A percentile compares a stretch with the other conserved stretches of the same genome.
Conservation (phyloP, 2,113 vertebrate species). For the Siniperca chuatsi region DNA sequence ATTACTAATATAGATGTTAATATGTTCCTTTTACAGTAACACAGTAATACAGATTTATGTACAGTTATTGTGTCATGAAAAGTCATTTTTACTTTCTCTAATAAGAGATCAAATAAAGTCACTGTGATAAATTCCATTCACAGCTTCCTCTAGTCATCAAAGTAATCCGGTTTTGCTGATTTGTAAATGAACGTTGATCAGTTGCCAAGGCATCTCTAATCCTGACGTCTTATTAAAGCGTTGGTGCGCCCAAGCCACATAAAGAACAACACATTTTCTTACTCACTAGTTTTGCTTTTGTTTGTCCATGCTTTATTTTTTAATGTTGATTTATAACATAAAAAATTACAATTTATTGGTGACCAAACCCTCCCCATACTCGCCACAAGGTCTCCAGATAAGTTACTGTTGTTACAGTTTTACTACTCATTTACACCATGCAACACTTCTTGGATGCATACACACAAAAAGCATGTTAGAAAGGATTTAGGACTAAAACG, state of each 20-base stretch:
- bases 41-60: constrained; percentile 29
- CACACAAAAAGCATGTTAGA: background rate
- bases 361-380: background rate
- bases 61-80: constrained; percentile 20
- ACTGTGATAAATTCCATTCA: constrained; percentile 14
- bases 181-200: background rate
- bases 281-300: background rate
- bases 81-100: background rate
- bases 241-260: background rate
- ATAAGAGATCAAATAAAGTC: constrained; percentile 9
- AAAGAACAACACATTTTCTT: background rate
- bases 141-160: background rate
- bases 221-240: background rate
- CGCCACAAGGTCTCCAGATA: background rate
- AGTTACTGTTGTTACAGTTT: background rate
- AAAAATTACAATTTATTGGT: background rate
- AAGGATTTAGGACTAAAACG: background rate
- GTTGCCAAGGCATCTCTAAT: background rate
- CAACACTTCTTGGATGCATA: no score
- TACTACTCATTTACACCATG: background rate
- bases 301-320: background rate
- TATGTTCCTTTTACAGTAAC: constrained; percentile 29
- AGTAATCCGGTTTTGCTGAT: background rate
- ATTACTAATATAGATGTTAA: constrained; percentile 45
- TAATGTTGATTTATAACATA: background rate